These are phyloP conservation scores for Malurus leucopterus DNA, from an alignment of 2,797 vertebrate genomes.

Conservation along the genomic window DNA sequence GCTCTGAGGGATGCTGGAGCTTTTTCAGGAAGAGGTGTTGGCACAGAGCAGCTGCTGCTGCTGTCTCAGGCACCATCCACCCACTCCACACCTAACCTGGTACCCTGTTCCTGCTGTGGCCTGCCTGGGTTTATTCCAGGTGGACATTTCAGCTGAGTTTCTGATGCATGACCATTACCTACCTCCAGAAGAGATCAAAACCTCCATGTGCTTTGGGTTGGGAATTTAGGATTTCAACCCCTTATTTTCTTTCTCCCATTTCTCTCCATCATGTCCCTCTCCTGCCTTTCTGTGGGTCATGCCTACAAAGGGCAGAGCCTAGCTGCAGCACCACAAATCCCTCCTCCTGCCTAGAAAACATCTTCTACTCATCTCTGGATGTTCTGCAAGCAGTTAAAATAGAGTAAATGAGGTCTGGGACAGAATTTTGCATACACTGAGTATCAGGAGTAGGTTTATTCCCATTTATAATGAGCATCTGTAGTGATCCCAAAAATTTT, in stretches of 20 bases:
- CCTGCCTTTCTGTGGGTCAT: neutral
- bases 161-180: neutral
- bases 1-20: neutral
- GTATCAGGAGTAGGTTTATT: neutral
- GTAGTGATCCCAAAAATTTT: neutral
- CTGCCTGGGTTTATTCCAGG: neutral
- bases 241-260: neutral
- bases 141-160: neutral
- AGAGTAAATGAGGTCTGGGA: neutral
- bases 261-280: rapidly evolving
- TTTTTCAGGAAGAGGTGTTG: neutral
- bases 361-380: neutral
- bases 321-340: neutral
- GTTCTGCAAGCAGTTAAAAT: neutral
- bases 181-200: neutral
- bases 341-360: neutral
- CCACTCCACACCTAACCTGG: neutral
- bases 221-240: neutral
- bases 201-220: neutral
- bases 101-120: neutral
- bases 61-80: neutral
- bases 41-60: neutral
- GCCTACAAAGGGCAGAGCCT: neutral
- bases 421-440: neutral
- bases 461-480: neutral